Percentiles rank a stretch among this genome's conserved stretches.
Evolutionary conservation across 1,140 invertebrate genomes (phyloP).

Genomic region (Lepidurus packardi): DNA sequence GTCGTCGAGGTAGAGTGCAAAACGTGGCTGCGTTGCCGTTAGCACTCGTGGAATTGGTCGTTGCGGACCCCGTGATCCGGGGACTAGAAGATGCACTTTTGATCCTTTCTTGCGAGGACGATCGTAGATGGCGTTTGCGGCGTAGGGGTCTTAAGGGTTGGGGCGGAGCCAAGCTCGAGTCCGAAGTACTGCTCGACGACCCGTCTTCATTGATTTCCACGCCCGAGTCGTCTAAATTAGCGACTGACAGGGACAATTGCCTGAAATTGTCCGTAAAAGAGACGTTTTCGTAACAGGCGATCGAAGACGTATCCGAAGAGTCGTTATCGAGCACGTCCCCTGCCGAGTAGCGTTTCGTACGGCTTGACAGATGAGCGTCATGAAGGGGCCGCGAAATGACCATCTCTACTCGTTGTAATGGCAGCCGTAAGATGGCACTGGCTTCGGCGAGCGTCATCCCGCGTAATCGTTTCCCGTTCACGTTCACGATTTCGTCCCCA

Average conservation of each 20-base stretch:
- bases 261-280: neutral
- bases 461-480: constrained; percentile 58
- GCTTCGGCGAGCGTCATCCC: constrained; percentile 57
- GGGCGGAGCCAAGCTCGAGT: constrained; percentile 23
- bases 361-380: neutral
- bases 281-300: neutral
- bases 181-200: constrained; percentile 25
- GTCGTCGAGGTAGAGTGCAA: constrained; percentile 43
- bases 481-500: constrained; percentile 62
- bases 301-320: neutral
- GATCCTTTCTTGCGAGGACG: constrained; percentile 15
- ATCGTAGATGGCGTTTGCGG: constrained; percentile 13
- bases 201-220: constrained; percentile 31
- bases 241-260: neutral
- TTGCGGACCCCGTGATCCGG: constrained; percentile 33
- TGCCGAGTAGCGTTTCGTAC: constrained; percentile 21
- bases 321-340: constrained; percentile 26
- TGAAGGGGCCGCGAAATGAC: constrained; percentile 48
- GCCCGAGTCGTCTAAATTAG: constrained; percentile 30
- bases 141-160: constrained; percentile 7
- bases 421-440: constrained; percentile 51
- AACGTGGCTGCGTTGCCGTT: constrained; percentile 34
- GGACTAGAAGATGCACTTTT: constrained; percentile 22
- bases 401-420: constrained; percentile 65
- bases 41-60: constrained; percentile 37